Percentiles rank a stretch among this genome's conserved stretches.
Evolutionary conservation across 1,140 invertebrate genomes (phyloP).

Genomic region (Melitaea cinxia): DNA sequence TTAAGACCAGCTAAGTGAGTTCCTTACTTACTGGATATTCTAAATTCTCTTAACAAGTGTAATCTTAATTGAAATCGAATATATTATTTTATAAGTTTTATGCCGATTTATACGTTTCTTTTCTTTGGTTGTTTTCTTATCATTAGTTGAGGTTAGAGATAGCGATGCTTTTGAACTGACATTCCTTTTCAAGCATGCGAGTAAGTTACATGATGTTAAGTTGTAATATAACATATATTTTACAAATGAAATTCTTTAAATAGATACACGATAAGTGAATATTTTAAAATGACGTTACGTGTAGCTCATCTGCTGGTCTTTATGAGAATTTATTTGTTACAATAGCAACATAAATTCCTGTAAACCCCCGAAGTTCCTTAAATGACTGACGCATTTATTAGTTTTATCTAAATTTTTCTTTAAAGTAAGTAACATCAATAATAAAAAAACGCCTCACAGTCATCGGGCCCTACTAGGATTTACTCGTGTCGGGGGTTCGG

Average conservation of each 20-base stretch:
- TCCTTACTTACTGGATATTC: slow-evolving; percentile 27
- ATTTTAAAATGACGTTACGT: background rate
- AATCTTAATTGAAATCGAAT: slow-evolving; percentile 43
- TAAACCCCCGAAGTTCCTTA: too few relatives aligned
- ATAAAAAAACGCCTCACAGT: too few relatives aligned
- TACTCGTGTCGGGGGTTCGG: too few relatives aligned
- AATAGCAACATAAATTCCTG: too few relatives aligned
- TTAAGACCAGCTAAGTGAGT: slow-evolving; percentile 46
- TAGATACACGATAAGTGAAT: background rate
- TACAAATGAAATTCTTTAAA: background rate
- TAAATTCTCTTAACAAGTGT: slow-evolving; percentile 22
- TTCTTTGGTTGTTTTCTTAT: slow-evolving; percentile 7
- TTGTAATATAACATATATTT: background rate
- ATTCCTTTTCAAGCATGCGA: background rate
- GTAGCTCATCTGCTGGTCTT: too few relatives aligned
- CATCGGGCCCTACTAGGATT: too few relatives aligned
- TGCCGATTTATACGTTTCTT: slow-evolving; percentile 24
- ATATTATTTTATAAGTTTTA: slow-evolving; percentile 21
- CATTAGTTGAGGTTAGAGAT: slow-evolving; percentile 13
- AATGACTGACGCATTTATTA: too few relatives aligned
- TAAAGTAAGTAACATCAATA: too few relatives aligned
- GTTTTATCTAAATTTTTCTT: too few relatives aligned
- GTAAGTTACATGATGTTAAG: background rate
- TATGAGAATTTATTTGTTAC: too few relatives aligned
- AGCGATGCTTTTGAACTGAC: background rate